phyloP scores from a whole-genome alignment of 2,797 vertebrate genomes.

The Oreochromis grahami region DNA sequence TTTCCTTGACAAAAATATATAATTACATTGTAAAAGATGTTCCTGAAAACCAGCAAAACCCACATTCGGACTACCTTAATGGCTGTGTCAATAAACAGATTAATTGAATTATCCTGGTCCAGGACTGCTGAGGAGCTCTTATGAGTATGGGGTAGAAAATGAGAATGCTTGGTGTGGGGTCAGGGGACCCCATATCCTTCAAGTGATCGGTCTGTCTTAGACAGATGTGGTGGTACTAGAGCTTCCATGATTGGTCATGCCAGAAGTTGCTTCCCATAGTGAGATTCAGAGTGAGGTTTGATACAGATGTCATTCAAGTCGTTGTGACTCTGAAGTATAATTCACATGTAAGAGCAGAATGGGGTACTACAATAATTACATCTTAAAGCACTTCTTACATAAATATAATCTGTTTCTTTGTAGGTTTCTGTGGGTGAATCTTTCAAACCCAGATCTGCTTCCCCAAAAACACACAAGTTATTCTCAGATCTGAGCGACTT shows the following conservation, averaged over 20 bases:
- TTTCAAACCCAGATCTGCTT: background rate
- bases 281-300: background rate
- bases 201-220: background rate
- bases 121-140: background rate
- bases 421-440: slow-evolving; percentile 50
- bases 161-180: background rate
- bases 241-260: background rate
- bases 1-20: background rate
- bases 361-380: background rate
- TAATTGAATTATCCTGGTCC: background rate
- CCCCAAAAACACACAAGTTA: background rate
- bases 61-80: background rate
- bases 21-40: background rate
- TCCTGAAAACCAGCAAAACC: background rate
- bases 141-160: background rate
- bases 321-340: background rate
- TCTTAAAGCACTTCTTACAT: background rate
- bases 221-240: background rate
- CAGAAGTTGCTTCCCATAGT: background rate
- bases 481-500: slow-evolving; percentile 46
- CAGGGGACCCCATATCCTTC: background rate
- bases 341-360: background rate
- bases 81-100: background rate
- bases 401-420: background rate
- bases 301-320: background rate